A percentile compares a stretch with the other conserved stretches of the same genome.
phyloP scores from a whole-genome alignment of 2,113 vertebrate species.

The Gasterosteus nipponicus region DNA sequence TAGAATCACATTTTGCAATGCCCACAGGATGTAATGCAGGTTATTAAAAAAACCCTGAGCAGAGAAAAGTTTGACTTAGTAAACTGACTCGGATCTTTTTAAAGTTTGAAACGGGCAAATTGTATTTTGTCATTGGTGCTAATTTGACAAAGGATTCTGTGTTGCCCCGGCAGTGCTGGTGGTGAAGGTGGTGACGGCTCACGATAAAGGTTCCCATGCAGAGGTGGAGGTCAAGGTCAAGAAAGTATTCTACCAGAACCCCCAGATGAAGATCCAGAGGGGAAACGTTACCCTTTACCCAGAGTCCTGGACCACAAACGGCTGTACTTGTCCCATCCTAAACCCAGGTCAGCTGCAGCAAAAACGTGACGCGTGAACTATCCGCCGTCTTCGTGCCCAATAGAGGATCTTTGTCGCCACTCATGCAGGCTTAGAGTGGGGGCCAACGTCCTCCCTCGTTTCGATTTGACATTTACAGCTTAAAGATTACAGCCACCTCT shows the following conservation, averaged over 20 bases:
- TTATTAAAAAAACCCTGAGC: background rate
- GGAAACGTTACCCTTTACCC: conserved; percentile 88
- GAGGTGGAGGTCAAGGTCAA: conserved; percentile 95
- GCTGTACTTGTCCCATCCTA: conserved; percentile 95
- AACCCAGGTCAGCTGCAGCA: conserved; percentile 86
- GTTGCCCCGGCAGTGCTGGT: conserved; percentile 85
- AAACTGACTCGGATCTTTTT: background rate
- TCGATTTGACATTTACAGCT: conserved; percentile 49
- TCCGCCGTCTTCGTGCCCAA: conserved; percentile 48
- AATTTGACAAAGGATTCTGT: background rate
- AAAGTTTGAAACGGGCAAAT: background rate
- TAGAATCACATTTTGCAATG: background rate
- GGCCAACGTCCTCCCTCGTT: conserved; percentile 52
- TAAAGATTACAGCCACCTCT: conserved; percentile 42
- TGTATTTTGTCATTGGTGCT: background rate
- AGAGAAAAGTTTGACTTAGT: background rate
- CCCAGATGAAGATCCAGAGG: conserved; percentile 85
- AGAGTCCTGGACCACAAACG: conserved; percentile 92
- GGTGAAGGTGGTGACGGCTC: conserved; percentile 91
- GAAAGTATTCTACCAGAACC: conserved; percentile 88
- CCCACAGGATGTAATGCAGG: background rate
- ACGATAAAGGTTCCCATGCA: conserved; percentile 95
- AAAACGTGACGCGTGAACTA: background rate
- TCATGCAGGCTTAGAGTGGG: conserved; percentile 27
- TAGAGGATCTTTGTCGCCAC: conserved; percentile 39